These are phyloP conservation scores for Myrmophylax atrothorax DNA, from an alignment of 2,113 vertebrate genomes.

Conservation along the genomic window DNA sequence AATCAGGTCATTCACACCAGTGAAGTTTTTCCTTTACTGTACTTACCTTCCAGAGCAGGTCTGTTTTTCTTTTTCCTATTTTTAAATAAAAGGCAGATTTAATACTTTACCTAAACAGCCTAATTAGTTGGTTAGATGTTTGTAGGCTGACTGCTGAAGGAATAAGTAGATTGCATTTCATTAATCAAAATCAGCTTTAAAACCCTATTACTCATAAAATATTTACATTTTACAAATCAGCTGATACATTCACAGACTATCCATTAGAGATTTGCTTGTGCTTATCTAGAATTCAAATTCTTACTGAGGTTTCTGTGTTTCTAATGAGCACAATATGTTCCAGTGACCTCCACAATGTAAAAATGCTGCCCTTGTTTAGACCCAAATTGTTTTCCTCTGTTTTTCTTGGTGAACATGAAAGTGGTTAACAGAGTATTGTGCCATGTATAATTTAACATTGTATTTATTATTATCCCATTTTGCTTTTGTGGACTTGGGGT, in stretches of 20 bases:
- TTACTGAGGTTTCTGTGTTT: background rate
- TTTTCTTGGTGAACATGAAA: constrained; percentile 31
- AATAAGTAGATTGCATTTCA: constrained; percentile 68
- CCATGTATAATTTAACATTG: constrained; percentile 22
- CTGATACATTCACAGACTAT: background rate
- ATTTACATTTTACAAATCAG: constrained; percentile 63
- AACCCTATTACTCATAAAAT: constrained; percentile 59
- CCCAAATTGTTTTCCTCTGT: constrained; percentile 14
- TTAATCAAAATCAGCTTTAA: constrained; percentile 73
- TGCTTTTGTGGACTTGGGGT: background rate
- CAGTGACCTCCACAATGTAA: background rate
- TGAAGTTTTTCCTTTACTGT: background rate
- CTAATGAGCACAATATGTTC: constrained; percentile 31
- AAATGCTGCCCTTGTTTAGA: constrained; percentile 50
- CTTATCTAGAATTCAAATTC: constrained; percentile 1
- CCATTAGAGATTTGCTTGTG: constrained; percentile 31
- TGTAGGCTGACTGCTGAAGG: constrained; percentile 38
- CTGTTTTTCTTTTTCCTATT: constrained; percentile 2
- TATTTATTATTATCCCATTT: background rate
- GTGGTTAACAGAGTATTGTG: background rate
- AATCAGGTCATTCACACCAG: background rate
- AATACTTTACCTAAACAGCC: constrained; percentile 66
- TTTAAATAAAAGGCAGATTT: constrained; percentile 41
- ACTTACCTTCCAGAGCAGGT: background rate
- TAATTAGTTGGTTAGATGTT: constrained; percentile 69